These are phyloP conservation scores for Tympanuchus pallidicinctus DNA, from an alignment of 2,113 vertebrate genomes.

Conservation along the genomic window DNA sequence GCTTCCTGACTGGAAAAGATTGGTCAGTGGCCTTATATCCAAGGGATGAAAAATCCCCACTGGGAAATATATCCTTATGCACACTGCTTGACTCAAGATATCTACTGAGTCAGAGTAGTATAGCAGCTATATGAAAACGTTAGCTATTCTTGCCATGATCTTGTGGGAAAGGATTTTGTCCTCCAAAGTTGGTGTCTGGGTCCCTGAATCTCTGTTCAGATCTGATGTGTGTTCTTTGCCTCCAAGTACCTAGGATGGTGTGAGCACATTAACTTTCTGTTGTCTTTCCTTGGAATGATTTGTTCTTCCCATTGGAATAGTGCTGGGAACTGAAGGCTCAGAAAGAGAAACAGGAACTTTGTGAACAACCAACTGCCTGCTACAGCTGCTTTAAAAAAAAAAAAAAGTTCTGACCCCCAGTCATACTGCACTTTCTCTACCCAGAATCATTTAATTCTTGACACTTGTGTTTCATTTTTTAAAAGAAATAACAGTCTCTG, in stretches of 20 bases:
- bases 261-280: not conserved
- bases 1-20: constrained; percentile 50
- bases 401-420: not conserved
- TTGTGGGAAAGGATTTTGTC: not conserved
- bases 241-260: not conserved
- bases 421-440: not conserved
- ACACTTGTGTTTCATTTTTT: not conserved
- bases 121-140: not conserved
- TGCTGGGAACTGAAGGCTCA: not conserved
- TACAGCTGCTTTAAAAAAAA: not conserved
- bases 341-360: not conserved
- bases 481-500: not conserved
- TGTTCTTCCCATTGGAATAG: not conserved
- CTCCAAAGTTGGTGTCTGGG: not conserved
- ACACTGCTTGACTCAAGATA: not conserved
- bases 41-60: constrained; percentile 28
- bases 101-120: not conserved
- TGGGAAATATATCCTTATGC: constrained; percentile 1
- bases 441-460: constrained; percentile 16
- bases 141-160: not conserved
- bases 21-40: constrained; percentile 60
- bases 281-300: not conserved
- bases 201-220: not conserved
- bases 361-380: not conserved
- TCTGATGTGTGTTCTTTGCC: not conserved